phyloP scores from a whole-genome alignment of 2,113 vertebrate species.

The Turdus rufiventris region DNA sequence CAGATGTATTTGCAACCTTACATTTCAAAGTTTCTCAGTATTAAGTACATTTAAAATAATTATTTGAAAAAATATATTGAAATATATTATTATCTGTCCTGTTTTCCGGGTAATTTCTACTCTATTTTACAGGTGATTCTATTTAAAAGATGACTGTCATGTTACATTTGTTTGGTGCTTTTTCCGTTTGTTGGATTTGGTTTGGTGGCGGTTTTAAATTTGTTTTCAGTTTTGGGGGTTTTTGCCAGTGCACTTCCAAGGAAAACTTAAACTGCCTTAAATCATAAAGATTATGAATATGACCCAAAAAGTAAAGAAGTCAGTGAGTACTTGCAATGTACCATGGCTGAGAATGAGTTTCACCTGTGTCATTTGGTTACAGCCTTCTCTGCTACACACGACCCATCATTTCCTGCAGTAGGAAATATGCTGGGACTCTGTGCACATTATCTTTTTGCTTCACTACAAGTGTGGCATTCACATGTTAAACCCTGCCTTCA shows the following conservation, averaged over 20 bases:
- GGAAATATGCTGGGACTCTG: background rate
- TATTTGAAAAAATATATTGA: background rate
- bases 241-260: background rate
- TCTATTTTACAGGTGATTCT: background rate
- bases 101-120: background rate
- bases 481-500: background rate
- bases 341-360: background rate
- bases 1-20: background rate
- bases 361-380: background rate
- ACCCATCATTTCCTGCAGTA: background rate
- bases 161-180: rapidly evolving
- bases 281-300: background rate
- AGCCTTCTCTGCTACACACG: background rate
- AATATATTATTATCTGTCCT: background rate
- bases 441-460: background rate
- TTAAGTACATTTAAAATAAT: background rate
- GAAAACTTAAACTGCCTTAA: background rate
- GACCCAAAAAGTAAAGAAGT: background rate
- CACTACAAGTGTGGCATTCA: background rate
- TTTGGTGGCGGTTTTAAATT: background rate
- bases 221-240: background rate
- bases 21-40: background rate
- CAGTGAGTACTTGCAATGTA: background rate
- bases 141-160: background rate
- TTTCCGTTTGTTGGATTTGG: background rate